These are phyloP conservation scores for Venusia cambrica DNA, from an alignment of 2,888 invertebrate species.

Conservation along the genomic window DNA sequence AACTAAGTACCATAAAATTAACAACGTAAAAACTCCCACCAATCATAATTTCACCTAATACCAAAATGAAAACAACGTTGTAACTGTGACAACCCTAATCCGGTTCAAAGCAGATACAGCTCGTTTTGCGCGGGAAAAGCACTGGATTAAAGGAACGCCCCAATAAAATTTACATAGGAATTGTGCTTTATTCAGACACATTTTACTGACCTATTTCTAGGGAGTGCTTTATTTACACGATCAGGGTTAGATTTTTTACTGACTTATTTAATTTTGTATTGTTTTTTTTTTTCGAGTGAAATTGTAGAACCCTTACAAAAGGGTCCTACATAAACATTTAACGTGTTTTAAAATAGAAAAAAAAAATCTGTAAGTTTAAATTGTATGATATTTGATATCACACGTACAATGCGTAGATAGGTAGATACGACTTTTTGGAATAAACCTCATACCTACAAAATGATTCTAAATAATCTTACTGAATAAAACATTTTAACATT, in stretches of 20 bases:
- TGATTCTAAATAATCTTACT: no score
- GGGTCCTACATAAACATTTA: no score
- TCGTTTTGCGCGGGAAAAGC: constrained; percentile 60
- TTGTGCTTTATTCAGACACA: constrained; percentile 56
- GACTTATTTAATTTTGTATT: constrained; percentile 3
- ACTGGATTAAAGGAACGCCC: constrained; percentile 69
- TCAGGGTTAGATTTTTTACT: constrained; percentile 21
- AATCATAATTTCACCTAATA: constrained; percentile 29
- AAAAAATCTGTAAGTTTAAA: no score
- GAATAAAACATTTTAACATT: no score
- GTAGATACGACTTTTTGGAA: no score
- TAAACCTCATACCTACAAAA: no score
- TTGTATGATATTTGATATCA: no score
- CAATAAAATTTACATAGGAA: constrained; percentile 77
- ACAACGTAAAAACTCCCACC: constrained; percentile 24
- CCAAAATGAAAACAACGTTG: constrained; percentile 30
- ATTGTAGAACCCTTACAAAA: no score
- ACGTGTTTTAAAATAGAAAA: no score
- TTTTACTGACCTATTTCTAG: constrained; percentile 63
- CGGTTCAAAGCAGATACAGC: constrained; percentile 65
- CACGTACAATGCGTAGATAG: no score
- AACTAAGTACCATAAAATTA: constrained; percentile 16
- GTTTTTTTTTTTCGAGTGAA: no score
- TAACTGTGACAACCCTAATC: constrained; percentile 65
- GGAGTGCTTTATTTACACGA: constrained; percentile 45